Base-by-base conservation (phyloP, 2,797 vertebrate species). In the Spea hammondii region DNA sequence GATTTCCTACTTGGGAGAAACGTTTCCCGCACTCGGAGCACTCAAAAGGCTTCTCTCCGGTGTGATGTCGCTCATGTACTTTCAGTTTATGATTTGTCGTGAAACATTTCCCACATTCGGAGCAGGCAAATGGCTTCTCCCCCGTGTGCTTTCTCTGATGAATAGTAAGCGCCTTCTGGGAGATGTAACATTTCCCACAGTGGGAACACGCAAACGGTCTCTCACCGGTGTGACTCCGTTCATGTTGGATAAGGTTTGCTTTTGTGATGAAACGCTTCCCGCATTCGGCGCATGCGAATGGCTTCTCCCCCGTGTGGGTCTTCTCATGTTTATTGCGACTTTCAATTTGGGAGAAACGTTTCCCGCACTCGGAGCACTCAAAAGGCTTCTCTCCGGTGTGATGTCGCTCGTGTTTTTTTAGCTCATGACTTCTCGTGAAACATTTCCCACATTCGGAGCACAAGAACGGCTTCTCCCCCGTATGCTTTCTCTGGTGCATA, bases 361-460 rank as follows among this genome's bases (percentile, higher is more conserved):
- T 89, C 0, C 86, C 88, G 5, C 89, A 90, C 46, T 88, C 72
- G 0, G 84, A 44, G 44, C 77, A 77, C 5, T 72, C 80, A 69
- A 78, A 80, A 1, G 60, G 73, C 32, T 6, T 79, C 76, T 91
- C 91, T 57, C 88, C 89, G 0, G 86, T 88, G 72, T 91, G 89
- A 53, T 88, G 91, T 76, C 87, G 72, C 74, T 92, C 89, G 54
- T 91, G 91, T 78, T 88, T 87, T 71, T 90, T 87, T 60, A 90
- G 88, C 0, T 88, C 87, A 6, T 89, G 90, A 48, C 88, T 86
- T 82, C 90, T 89, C 84, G 88, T 90, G 81, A 90, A 90, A 78
- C 85, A 86, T 82, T 88, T 88, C 4, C 87, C 59, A 0, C 87
- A 87, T 71, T 86, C 8, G 0, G 13, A 71, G 54, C 88, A 89